A percentile compares a stretch with the other conserved stretches of the same genome.
Evolutionary conservation across 2,797 vertebrate genomes (phyloP).

Genomic region (Spinus pinus): DNA sequence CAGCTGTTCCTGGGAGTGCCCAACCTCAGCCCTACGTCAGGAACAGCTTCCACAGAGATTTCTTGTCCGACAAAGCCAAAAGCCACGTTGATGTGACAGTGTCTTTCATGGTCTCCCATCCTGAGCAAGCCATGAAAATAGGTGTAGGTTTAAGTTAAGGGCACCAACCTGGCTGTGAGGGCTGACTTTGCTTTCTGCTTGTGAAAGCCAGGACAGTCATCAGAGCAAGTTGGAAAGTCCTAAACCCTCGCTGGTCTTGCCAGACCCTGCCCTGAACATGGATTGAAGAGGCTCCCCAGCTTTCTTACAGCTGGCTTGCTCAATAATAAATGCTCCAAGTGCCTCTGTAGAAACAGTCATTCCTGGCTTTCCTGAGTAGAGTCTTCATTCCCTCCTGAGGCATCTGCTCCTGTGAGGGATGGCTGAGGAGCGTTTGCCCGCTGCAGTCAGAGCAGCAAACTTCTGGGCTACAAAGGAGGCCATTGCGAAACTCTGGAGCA

Average conservation of each 20-base stretch:
- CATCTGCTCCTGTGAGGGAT: neutral
- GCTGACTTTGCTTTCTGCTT: neutral
- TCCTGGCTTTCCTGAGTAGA: neutral
- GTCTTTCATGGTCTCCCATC: neutral
- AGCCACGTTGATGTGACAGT: neutral
- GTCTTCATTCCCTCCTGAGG: neutral
- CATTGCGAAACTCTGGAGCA: rapidly evolving
- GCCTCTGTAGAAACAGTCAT: neutral
- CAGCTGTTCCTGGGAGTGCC: neutral
- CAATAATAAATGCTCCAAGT: neutral
- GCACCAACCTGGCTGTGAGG: neutral
- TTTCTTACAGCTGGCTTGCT: neutral
- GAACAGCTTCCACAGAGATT: neutral
- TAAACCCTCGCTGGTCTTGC: neutral
- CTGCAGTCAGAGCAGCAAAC: neutral
- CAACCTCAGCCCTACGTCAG: neutral
- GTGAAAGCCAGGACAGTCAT: neutral
- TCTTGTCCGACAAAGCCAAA: neutral
- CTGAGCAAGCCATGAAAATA: rapidly evolving
- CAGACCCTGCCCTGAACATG: neutral
- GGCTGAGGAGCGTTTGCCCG: neutral
- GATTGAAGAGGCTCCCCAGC: neutral
- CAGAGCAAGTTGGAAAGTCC: neutral
- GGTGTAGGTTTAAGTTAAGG: neutral
- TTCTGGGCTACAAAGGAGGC: neutral